Evolutionary conservation across 1,140 invertebrate species (phyloP).

Genomic region (Drosophila lacteicornis): DNA sequence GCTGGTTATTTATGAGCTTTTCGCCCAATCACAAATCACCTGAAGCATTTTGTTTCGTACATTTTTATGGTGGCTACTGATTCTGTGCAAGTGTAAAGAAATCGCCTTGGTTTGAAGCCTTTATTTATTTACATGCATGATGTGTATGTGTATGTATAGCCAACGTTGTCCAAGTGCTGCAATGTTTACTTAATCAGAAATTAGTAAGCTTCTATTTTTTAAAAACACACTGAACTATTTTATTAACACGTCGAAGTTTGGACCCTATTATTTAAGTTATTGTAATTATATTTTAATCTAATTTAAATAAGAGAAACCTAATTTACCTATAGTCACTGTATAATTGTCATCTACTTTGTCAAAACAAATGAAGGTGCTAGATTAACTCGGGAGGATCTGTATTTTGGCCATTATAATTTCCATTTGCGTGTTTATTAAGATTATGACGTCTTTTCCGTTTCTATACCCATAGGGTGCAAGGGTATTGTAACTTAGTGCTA

Average conservation of each 20-base stretch:
- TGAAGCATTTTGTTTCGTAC: constrained; percentile 71
- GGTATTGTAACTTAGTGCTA: no score
- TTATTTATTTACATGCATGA: constrained; percentile 10
- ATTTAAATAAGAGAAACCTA: no score
- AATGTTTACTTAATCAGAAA: not conserved
- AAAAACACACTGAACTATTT: not conserved
- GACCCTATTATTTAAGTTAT: not conserved
- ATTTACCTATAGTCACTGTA: no score
- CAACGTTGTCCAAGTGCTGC: not conserved
- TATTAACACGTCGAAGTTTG: not conserved
- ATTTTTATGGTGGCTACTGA: constrained; percentile 77
- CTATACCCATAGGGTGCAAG: no score
- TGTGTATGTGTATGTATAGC: not conserved
- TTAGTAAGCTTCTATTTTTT: not conserved
- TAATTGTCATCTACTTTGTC: no score
- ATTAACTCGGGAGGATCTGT: no score
- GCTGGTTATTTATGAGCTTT: constrained; percentile 58
- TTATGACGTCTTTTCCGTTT: no score
- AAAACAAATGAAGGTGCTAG: no score
- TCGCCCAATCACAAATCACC: constrained; percentile 60
- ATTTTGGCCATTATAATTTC: no score
- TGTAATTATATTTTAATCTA: no score
- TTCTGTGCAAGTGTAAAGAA: constrained; percentile 54
- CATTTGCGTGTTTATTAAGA: no score
- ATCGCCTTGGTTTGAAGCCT: not conserved